These are phyloP conservation scores for Miichthys miiuy DNA, from an alignment of 2,797 vertebrate species.

Conservation along the genomic window DNA sequence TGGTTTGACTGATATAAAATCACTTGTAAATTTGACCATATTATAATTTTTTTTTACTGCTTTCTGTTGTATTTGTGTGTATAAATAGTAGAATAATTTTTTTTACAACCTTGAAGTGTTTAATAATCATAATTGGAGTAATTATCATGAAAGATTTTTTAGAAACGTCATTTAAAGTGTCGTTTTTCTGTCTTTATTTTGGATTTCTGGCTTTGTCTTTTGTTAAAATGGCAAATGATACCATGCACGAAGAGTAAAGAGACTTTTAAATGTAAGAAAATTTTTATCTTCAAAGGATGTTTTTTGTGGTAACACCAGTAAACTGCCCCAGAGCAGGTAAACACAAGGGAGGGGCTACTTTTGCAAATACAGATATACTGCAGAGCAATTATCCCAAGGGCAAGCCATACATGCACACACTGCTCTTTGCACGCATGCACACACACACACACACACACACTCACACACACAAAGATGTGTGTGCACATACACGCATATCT, in stretches of 20 bases:
- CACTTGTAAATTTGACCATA: background rate
- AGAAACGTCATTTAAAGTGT: background rate
- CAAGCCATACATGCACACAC: conserved; percentile 12
- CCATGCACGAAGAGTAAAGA: background rate
- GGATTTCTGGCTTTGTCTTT: background rate
- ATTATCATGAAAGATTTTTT: background rate
- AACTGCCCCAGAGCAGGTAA: conserved; percentile 49
- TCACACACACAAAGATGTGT: conserved; percentile 2
- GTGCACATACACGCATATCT: conserved; percentile 15
- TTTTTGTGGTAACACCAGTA: conserved; percentile 19
- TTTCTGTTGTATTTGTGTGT: background rate
- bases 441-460: conserved; percentile 23
- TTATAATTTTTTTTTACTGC: background rate
- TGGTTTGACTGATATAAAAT: background rate
- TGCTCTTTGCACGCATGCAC: background rate
- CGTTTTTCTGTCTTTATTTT: background rate
- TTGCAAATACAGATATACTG: conserved; percentile 39
- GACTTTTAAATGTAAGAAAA: background rate
- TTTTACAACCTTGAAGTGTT: background rate
- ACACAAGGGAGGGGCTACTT: conserved; percentile 54
- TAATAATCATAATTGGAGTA: background rate
- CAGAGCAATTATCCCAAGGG: conserved; percentile 46
- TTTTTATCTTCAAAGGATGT: background rate
- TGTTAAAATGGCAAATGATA: background rate
- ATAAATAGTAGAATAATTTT: background rate